Evolutionary conservation across 2,113 vertebrate species (phyloP).

Genomic region (Capra hircus): DNA sequence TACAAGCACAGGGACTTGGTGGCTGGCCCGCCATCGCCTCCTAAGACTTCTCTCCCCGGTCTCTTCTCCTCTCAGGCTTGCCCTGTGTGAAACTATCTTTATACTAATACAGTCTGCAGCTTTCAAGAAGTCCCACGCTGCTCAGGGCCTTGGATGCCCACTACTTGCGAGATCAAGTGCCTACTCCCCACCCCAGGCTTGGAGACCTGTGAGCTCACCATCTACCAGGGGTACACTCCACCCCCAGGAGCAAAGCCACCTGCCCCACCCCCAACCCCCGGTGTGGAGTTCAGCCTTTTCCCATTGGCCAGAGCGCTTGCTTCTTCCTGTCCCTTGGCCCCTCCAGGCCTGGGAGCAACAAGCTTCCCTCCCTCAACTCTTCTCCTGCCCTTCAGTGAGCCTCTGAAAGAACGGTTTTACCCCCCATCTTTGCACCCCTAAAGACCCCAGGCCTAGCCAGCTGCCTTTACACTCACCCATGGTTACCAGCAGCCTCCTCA

Average conservation of each 20-base stretch:
- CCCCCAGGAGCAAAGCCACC: neutral
- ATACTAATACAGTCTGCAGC: neutral
- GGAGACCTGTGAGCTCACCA: no score
- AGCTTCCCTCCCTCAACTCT: neutral
- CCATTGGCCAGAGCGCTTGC: neutral
- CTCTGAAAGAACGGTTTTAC: neutral
- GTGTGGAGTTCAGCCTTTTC: neutral
- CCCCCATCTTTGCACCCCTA: neutral
- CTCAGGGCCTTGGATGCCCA: neutral
- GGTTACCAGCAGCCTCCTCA: neutral
- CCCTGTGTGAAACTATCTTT: neutral
- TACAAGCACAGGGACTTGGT: neutral
- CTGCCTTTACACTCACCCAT: no score
- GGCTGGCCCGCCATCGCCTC: neutral
- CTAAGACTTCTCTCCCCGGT: neutral
- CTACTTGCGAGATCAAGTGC: rapidly evolving
- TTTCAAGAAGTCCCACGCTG: neutral
- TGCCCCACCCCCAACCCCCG: no score
- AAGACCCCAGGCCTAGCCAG: neutral
- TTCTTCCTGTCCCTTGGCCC: neutral
- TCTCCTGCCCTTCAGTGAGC: neutral
- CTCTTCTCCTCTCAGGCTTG: neutral
- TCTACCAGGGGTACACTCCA: rapidly evolving
- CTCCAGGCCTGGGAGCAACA: neutral
- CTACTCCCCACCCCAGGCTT: neutral